phyloP scores from a whole-genome alignment of 2,888 invertebrate genomes.

The Volucella zonaria region DNA sequence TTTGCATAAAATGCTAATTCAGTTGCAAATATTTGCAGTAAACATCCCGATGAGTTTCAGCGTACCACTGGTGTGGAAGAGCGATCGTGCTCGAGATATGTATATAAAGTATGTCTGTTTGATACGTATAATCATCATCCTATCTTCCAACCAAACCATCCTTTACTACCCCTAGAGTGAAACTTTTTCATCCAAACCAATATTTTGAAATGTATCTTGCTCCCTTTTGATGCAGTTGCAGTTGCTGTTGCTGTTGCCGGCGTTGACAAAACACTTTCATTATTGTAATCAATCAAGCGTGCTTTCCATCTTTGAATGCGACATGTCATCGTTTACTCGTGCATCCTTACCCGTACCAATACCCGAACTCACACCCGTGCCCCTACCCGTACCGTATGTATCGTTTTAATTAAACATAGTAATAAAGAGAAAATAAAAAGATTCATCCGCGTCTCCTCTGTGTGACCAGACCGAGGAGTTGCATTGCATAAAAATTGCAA shows the following conservation, averaged over 20 bases:
- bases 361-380: not conserved
- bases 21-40: conserved; percentile 56
- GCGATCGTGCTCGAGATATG: not conserved
- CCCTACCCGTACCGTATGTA: conserved; percentile 9
- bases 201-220: conserved; percentile 44
- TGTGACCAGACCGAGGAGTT: conserved; percentile 51
- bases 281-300: conserved; percentile 73
- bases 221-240: conserved; percentile 33
- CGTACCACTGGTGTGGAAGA: conserved; percentile 1
- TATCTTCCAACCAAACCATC: not conserved
- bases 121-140: not conserved
- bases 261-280: conserved; percentile 70
- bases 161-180: not conserved
- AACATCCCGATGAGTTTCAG: conserved; percentile 44
- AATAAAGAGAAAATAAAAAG: conserved; percentile 56
- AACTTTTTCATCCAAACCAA: conserved; percentile 27
- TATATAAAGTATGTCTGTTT: too few species aligned
- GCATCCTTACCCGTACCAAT: not conserved
- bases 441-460: conserved; percentile 45
- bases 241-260: conserved; percentile 34
- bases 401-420: conserved; percentile 66
- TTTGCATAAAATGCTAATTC: conserved; percentile 59
- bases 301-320: conserved; percentile 51
- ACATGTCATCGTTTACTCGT: conserved; percentile 30
- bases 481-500: conserved; percentile 59